These are phyloP conservation scores for Gymnopithys bicolor DNA, from an alignment of 2,797 vertebrate genomes.

Conservation along the genomic window DNA sequence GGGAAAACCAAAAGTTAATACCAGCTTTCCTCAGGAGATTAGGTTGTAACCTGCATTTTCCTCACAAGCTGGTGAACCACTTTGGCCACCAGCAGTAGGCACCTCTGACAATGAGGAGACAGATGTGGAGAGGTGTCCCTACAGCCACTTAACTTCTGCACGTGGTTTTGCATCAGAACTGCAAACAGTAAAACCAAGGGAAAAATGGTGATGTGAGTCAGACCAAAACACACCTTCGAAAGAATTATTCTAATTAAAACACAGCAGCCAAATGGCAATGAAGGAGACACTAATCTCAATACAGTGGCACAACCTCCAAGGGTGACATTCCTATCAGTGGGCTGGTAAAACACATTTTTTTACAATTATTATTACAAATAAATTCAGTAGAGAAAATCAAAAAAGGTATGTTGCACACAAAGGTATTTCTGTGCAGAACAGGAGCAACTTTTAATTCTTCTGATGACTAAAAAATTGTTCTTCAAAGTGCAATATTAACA, in stretches of 20 bases:
- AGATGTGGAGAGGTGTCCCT: neutral
- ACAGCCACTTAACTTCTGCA: neutral
- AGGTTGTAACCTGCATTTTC: neutral
- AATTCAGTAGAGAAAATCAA: neutral
- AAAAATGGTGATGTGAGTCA: neutral
- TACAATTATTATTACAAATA: neutral
- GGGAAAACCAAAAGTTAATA: neutral
- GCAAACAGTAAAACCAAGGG: neutral
- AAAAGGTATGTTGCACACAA: neutral
- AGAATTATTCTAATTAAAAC: neutral
- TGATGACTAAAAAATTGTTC: neutral
- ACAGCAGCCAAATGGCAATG: neutral
- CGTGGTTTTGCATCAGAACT: neutral
- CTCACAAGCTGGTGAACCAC: neutral
- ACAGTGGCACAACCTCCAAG: neutral
- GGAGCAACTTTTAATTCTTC: neutral
- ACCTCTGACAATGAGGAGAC: neutral
- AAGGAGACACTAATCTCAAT: neutral
- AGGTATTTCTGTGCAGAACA: neutral
- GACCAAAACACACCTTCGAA: neutral
- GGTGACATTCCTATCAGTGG: neutral
- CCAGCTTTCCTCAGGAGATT: neutral
- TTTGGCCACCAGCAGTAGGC: neutral
- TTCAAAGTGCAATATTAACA: neutral
- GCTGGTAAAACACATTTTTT: neutral